These are phyloP conservation scores for Potamarius usumacintae DNA, from an alignment of 2,113 vertebrate species.

Conservation along the genomic window DNA sequence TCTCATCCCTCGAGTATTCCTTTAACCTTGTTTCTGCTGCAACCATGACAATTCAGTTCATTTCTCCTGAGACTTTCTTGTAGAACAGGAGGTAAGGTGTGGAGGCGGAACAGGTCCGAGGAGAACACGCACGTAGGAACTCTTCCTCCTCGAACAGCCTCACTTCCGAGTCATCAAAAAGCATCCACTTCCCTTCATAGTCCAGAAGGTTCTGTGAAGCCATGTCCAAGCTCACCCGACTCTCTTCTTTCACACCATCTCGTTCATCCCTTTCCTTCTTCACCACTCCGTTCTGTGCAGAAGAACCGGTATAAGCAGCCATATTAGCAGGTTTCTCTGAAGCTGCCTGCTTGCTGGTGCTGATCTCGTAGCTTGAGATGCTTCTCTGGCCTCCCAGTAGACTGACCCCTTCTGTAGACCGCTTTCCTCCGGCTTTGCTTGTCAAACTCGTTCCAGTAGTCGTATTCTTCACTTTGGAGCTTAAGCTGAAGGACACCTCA, in stretches of 20 bases:
- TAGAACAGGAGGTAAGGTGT: slow-evolving; percentile 98
- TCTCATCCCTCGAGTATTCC: neutral
- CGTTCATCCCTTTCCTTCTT: slow-evolving; percentile 51
- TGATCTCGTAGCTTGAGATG: slow-evolving; percentile 79
- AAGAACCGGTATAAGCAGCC: slow-evolving; percentile 56
- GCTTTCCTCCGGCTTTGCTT: slow-evolving; percentile 80
- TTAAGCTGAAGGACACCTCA: slow-evolving; percentile 79
- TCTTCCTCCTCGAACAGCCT: slow-evolving; percentile 91
- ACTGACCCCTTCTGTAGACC: slow-evolving; percentile 82
- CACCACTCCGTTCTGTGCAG: slow-evolving; percentile 52
- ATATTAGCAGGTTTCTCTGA: slow-evolving; percentile 72
- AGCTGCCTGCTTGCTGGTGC: slow-evolving; percentile 70
- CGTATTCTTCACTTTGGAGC: slow-evolving; percentile 57
- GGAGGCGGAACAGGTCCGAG: slow-evolving; percentile 83
- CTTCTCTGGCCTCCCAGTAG: slow-evolving; percentile 93
- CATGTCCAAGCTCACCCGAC: slow-evolving; percentile 48
- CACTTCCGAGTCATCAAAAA: slow-evolving; percentile 96
- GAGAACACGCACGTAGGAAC: slow-evolving; percentile 89
- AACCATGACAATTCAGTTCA: neutral
- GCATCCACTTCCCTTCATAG: slow-evolving; percentile 94
- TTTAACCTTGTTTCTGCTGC: neutral
- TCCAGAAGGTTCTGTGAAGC: slow-evolving; percentile 75
- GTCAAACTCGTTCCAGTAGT: neutral
- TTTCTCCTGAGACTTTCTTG: slow-evolving; percentile 69
- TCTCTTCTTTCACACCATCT: neutral